A percentile compares a stretch with the other conserved stretches of the same genome.
Evolutionary conservation across 2,113 vertebrate genomes (phyloP).

Genomic region (Microcebus griseorufus): DNA sequence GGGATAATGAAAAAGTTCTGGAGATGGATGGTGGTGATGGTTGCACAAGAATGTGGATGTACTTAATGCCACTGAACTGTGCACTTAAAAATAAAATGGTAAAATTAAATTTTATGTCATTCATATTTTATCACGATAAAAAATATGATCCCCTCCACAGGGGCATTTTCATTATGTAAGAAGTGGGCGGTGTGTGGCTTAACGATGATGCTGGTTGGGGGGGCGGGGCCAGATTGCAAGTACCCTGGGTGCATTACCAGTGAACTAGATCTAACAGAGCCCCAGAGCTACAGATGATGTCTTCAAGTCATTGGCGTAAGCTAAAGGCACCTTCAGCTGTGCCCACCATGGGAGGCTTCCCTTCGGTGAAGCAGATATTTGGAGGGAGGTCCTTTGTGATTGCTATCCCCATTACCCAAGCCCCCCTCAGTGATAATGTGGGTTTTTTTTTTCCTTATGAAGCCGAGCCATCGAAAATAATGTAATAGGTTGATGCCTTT

Average conservation of each 20-base stretch:
- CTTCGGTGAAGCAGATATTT: not conserved
- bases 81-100: not conserved
- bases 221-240: not conserved
- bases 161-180: not conserved
- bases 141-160: not conserved
- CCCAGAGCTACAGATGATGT: not conserved
- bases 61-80: not conserved
- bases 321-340: not conserved
- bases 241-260: too few species aligned
- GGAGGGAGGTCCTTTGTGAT: not conserved
- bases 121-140: not conserved
- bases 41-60: not conserved
- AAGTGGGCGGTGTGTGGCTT: not conserved
- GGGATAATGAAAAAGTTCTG: not conserved
- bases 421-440: not conserved
- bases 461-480: not conserved
- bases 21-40: not conserved
- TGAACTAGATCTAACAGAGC: rapidly evolving
- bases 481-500: not conserved
- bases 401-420: not conserved
- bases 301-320: not conserved
- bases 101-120: not conserved
- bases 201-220: not conserved
- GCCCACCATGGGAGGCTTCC: not conserved
- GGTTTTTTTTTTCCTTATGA: not conserved